These are phyloP conservation scores for Chironomus tepperi DNA, from an alignment of 1,140 invertebrate species.

Conservation along the genomic window DNA sequence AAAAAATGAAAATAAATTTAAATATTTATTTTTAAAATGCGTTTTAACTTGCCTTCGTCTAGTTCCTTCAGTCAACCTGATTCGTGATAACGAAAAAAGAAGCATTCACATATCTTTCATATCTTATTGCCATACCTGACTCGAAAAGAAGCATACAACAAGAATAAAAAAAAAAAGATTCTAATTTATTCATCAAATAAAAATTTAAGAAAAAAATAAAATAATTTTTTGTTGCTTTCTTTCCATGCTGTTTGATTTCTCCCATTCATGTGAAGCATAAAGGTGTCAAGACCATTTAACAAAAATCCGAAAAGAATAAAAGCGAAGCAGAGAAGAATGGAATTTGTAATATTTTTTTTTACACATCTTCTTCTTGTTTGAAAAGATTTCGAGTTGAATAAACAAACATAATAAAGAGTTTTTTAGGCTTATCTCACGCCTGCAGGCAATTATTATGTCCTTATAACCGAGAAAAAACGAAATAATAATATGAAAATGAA, in stretches of 20 bases:
- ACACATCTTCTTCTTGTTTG: neutral
- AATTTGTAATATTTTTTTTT: slow-evolving; percentile 10
- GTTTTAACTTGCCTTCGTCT: too few relatives aligned
- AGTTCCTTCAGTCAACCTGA: neutral
- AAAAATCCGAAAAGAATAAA: neutral
- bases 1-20: too few relatives aligned
- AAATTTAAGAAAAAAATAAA: neutral
- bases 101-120: neutral
- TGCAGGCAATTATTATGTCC: slow-evolving; percentile 12
- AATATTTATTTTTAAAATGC: too few relatives aligned
- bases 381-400: slow-evolving; percentile 9
- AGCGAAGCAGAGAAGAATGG: neutral
- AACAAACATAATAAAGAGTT: slow-evolving; percentile 14
- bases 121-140: neutral
- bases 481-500: neutral
- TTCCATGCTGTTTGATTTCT: neutral
- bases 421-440: slow-evolving; percentile 6
- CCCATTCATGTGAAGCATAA: neutral
- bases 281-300: slow-evolving; percentile 6
- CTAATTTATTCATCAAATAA: slow-evolving; percentile 9
- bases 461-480: neutral
- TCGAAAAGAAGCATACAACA: neutral
- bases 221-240: neutral
- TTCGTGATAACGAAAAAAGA: neutral
- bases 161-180: neutral